Evolutionary conservation across 2,888 invertebrate species (phyloP).

Genomic region (Prosopocoilus inquinatus): DNA sequence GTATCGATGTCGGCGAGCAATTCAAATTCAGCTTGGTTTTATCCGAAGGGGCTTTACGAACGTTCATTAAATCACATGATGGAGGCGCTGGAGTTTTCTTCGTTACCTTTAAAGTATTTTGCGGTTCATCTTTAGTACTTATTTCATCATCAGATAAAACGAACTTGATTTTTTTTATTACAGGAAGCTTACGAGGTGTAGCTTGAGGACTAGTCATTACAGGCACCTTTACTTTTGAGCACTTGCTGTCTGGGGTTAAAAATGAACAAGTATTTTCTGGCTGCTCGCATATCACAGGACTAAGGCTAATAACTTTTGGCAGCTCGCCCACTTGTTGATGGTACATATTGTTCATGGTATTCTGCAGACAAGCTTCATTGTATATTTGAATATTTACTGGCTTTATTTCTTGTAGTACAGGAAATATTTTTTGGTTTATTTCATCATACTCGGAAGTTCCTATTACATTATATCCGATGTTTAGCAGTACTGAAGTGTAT

Average conservation of each 20-base stretch:
- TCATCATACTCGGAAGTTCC: not conserved
- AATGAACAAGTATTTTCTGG: not conserved
- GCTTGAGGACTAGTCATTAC: not conserved
- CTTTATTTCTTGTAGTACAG: not conserved
- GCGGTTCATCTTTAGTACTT: no score
- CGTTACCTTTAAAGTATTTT: no score
- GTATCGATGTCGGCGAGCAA: no score
- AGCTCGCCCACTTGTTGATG: not conserved
- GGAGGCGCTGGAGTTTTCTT: slow-evolving; percentile 3
- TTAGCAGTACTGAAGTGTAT: slow-evolving; percentile 4
- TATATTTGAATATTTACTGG: slow-evolving; percentile 11
- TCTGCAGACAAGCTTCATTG: slow-evolving; percentile 12
- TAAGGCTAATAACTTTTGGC: not conserved
- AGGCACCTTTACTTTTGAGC: slow-evolving; percentile 4
- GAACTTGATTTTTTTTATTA: slow-evolving; percentile 4
- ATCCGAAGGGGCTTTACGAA: no score
- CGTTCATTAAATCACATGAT: not conserved
- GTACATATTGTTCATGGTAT: slow-evolving; percentile 1
- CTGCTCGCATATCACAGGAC: not conserved
- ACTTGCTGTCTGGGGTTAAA: slow-evolving; percentile 8
- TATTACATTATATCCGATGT: slow-evolving; percentile 4
- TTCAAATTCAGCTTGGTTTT: no score
- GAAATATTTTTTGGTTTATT: not conserved
- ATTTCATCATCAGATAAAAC: not conserved
- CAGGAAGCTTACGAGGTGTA: not conserved